Base-by-base conservation (phyloP, 2,797 vertebrate genomes). In the Sibirionetta formosa region DNA sequence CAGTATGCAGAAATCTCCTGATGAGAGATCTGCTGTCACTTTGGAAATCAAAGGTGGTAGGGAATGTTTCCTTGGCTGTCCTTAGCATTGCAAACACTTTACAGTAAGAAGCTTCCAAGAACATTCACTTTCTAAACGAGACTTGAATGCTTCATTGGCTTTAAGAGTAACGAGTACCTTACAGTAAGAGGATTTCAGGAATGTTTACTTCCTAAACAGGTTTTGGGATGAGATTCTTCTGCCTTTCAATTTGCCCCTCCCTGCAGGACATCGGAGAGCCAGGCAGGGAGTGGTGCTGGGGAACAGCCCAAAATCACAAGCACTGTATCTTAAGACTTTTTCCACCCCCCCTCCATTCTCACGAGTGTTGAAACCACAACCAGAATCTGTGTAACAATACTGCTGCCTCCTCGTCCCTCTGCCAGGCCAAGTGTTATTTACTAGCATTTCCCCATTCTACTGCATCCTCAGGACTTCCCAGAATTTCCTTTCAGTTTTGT, bases 141-240 rank as follows among this genome's bases (percentile, higher is more conserved):
- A 77, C 56, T 24, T 4, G 0, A 95, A 84, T 71, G 75, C 83
- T 93, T 82, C 8, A 3, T 63, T 63, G 64, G 95, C 92, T 82
- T 91, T 68, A 53, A 54, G 88, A 90, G 60, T 14, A 77, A 61
- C 71, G 71, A 96, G 93, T 82, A 77, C 88, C 92, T 95, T 87
- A 94, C 90, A 96, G 92, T 77, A 95, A 96, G 81, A 93, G 83
- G 86, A 96, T 93, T 97, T 93, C 64, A 79, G 94, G 93, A 95
- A 95, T 96, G 91, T 88, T 80, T 78, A 9, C 94, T 93, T 95
- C 90, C 95, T 95, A 81, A 95, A 79, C 46, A 91, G 69, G 81
- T 92, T 86, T 71, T 26, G 73, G 88, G 86, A 87, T 61, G 69
- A 85, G 36, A 31, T 60, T 89, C 53, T 73, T 86, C 46, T 33